A percentile compares a stretch with the other conserved stretches of the same genome.
These are phyloP conservation scores for Aphidius colemani DNA, from an alignment of 2,888 invertebrate genomes.

Conservation along the genomic window DNA sequence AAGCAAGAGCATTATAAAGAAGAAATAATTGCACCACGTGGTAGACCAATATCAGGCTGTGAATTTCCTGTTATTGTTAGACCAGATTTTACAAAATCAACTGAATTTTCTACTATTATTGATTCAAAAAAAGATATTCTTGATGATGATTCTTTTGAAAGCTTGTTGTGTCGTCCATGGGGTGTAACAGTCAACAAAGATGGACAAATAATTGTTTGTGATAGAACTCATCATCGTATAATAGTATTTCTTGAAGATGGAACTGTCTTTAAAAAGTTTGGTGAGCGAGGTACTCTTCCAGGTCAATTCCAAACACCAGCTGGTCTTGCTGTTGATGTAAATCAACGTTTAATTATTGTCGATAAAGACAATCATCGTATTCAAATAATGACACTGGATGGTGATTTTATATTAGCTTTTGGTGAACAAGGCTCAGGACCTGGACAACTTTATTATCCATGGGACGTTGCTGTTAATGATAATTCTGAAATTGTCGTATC, in stretches of 20 bases:
- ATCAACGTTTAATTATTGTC: slow-evolving; percentile 84
- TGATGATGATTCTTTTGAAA: slow-evolving; percentile 62
- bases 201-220: slow-evolving; percentile 75
- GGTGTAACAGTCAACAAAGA: slow-evolving; percentile 83
- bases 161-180: slow-evolving; percentile 67
- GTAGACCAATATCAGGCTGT: slow-evolving; percentile 57
- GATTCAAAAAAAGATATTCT: slow-evolving; percentile 59
- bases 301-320: slow-evolving; percentile 94
- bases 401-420: slow-evolving; percentile 80
- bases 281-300: slow-evolving; percentile 76
- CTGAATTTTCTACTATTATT: slow-evolving; percentile 48
- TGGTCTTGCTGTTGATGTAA: slow-evolving; percentile 80
- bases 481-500: slow-evolving; percentile 85
- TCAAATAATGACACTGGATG: slow-evolving; percentile 79
- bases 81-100: slow-evolving; percentile 54
- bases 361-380: slow-evolving; percentile 97
- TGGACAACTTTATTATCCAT: slow-evolving; percentile 95
- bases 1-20: slow-evolving; percentile 22
- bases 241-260: slow-evolving; percentile 77
- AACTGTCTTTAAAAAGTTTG: slow-evolving; percentile 75
- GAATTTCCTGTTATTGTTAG: slow-evolving; percentile 53
- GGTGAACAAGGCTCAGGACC: slow-evolving; percentile 84
- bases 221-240: slow-evolving; percentile 83
- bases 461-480: slow-evolving; percentile 90
- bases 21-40: slow-evolving; percentile 41